phyloP scores from a whole-genome alignment of 2,797 vertebrate genomes.

The Rhincodon typus region DNA sequence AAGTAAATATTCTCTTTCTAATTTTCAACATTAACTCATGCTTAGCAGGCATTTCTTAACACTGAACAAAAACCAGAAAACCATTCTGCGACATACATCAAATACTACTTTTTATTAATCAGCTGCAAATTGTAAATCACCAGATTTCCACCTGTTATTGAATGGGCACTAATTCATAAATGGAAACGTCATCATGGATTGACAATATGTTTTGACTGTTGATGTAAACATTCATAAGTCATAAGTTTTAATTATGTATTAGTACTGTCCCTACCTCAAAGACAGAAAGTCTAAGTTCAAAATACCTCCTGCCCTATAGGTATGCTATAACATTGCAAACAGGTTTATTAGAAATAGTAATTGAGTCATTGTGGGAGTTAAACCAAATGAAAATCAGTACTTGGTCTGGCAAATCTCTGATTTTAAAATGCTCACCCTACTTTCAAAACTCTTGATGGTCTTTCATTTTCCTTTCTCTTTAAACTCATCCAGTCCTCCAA shows the following conservation, averaged over 20 bases:
- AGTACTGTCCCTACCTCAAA: no score
- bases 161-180: neutral
- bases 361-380: neutral
- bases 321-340: no score
- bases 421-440: neutral
- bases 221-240: neutral
- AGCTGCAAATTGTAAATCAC: neutral
- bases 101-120: neutral
- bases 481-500: neutral
- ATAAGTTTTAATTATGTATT: no score
- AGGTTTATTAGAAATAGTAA: no score
- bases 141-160: neutral
- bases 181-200: neutral
- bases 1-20: neutral
- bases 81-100: neutral
- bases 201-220: neutral
- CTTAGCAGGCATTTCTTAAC: neutral
- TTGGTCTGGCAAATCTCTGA: neutral
- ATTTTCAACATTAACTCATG: neutral
- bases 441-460: neutral
- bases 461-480: neutral
- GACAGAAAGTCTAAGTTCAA: no score
- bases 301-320: no score
- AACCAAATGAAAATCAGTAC: neutral
- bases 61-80: neutral